Evolutionary conservation across 2,888 invertebrate genomes (phyloP).

Genomic region (Branchellion lobata): DNA sequence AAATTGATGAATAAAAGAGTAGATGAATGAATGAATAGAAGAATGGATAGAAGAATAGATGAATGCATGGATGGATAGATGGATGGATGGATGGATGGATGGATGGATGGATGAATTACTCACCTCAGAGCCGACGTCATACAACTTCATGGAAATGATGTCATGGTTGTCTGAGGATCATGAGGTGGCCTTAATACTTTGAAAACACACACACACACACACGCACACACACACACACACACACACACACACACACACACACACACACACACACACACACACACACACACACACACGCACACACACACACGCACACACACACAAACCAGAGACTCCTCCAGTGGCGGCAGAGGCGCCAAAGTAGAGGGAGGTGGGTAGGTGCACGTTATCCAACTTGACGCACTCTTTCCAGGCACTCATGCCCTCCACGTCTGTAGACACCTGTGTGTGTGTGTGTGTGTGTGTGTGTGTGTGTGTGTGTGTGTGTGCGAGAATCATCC

Average conservation of each 20-base stretch:
- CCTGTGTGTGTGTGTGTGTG: slow-evolving; percentile 65
- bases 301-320: background rate
- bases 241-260: slow-evolving; percentile 54
- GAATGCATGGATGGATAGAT: too few species aligned
- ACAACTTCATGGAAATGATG: slow-evolving; percentile 84
- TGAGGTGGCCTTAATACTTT: background rate
- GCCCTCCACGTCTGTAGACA: slow-evolving; percentile 86
- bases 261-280: background rate
- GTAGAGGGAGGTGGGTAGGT: slow-evolving; percentile 89
- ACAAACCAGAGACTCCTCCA: slow-evolving; percentile 75
- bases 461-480: too few species aligned
- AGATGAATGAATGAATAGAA: too few species aligned
- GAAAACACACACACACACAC: background rate
- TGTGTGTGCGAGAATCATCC: too few species aligned
- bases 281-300: background rate
- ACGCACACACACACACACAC: background rate
- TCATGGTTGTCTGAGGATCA: slow-evolving; percentile 87
- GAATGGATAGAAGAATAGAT: too few species aligned
- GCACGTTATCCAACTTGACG: slow-evolving; percentile 81
- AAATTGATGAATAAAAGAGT: too few species aligned
- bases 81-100: too few species aligned
- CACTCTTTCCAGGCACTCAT: slow-evolving; percentile 92
- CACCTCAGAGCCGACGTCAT: slow-evolving; percentile 72
- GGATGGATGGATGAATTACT: too few species aligned
- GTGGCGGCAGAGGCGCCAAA: slow-evolving; percentile 93